phyloP scores from a whole-genome alignment of 2,888 invertebrate genomes.

The Monopis laevigella region DNA sequence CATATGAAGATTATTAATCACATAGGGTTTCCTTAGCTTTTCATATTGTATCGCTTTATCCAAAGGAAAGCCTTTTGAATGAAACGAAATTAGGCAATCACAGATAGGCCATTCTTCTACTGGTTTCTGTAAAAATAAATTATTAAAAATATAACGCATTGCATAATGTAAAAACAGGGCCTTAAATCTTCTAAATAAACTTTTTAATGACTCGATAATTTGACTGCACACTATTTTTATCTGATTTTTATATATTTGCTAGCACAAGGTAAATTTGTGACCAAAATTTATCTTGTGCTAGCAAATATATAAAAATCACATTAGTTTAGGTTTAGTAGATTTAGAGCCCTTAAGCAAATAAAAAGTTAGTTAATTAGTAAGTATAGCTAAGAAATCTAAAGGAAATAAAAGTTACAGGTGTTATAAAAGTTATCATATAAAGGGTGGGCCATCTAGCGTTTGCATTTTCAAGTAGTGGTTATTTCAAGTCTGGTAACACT shows the following conservation, averaged over 20 bases:
- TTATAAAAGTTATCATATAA: too few species aligned
- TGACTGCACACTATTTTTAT: too few species aligned
- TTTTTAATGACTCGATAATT: not conserved
- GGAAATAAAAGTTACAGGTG: too few species aligned
- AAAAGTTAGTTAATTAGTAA: too few species aligned
- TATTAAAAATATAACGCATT: not conserved
- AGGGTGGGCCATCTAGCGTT: not conserved
- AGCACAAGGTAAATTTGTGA: not conserved
- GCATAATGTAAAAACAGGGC: not conserved
- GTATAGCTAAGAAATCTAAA: too few species aligned
- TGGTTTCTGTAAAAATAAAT: slow-evolving; percentile 71
- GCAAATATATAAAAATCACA: too few species aligned
- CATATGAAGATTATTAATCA: slow-evolving; percentile 98
- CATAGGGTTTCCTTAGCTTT: slow-evolving; percentile 91
- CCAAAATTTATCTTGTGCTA: too few species aligned
- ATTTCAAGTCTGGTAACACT: not conserved
- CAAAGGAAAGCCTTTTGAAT: slow-evolving; percentile 97
- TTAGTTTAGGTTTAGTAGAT: too few species aligned
- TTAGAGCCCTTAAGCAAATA: too few species aligned
- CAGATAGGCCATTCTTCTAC: slow-evolving; percentile 98
- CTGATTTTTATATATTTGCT: not conserved
- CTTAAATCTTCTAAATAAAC: not conserved
- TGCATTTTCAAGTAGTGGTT: slow-evolving; percentile 2
- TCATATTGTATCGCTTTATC: slow-evolving; percentile 98
- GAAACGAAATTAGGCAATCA: slow-evolving; percentile 98